These are phyloP conservation scores for Manis javanica DNA, from an alignment of 2,797 vertebrate species.

Conservation along the genomic window DNA sequence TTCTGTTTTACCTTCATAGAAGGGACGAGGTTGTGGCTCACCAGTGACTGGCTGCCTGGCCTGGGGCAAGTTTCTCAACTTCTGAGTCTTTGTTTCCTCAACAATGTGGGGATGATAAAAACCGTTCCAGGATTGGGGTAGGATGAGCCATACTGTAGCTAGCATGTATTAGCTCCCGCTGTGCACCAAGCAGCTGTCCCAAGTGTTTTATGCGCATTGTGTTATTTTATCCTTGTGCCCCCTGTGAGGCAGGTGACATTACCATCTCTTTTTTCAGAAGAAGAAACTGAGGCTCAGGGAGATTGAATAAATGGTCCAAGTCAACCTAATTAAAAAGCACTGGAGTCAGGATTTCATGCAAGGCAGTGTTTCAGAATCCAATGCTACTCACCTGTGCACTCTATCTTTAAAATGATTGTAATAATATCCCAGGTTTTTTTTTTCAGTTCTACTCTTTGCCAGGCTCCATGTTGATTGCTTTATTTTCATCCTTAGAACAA, in stretches of 20 bases:
- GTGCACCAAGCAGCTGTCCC: background rate
- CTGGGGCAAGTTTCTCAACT: background rate
- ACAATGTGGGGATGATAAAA: background rate
- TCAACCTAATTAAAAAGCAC: background rate
- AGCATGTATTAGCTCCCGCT: background rate
- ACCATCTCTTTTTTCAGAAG: background rate
- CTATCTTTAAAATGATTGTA: background rate
- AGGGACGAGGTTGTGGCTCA: background rate
- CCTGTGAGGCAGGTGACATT: background rate
- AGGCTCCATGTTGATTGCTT: background rate
- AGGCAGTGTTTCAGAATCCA: background rate
- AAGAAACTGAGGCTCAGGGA: background rate
- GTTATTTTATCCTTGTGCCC: background rate
- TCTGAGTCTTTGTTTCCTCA: constrained; percentile 33
- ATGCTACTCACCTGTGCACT: background rate
- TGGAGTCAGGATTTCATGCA: background rate
- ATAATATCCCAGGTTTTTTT: background rate
- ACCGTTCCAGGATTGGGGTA: background rate
- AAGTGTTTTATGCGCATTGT: background rate
- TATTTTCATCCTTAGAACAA: background rate
- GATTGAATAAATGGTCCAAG: background rate
- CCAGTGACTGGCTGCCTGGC: background rate
- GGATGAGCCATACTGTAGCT: background rate
- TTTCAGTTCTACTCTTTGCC: background rate
- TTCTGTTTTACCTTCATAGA: background rate